Evolutionary conservation across 92 coral and sea anemone species (phyloP).

Genomic region (Actinostola sp.): DNA sequence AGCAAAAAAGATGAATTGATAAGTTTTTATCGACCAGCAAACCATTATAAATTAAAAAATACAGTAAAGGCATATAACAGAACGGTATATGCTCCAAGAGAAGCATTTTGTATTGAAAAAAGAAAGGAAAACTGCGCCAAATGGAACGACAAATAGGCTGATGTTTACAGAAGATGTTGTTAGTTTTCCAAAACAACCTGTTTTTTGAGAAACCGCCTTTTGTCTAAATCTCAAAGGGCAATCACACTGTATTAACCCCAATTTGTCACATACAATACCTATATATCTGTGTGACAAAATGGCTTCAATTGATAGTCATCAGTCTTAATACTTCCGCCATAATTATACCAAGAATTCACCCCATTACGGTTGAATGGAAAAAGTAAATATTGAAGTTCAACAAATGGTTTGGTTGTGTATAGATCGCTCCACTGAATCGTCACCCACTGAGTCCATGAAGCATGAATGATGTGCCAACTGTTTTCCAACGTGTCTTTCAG

Average conservation of each 20-base stretch:
- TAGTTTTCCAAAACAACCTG: not conserved
- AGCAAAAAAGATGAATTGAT: not conserved
- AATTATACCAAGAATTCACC: not conserved
- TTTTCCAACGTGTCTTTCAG: slow-evolving; percentile 24
- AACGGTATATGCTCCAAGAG: too few relatives aligned
- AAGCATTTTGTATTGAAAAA: too few relatives aligned
- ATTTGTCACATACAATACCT: not conserved
- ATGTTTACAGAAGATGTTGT: not conserved
- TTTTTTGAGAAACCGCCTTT: not conserved
- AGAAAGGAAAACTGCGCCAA: too few relatives aligned
- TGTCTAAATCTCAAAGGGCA: not conserved
- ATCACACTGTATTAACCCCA: not conserved
- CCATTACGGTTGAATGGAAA: slow-evolving; percentile 5
- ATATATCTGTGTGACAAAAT: not conserved
- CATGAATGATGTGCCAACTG: slow-evolving; percentile 16
- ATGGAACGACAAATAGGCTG: too few relatives aligned
- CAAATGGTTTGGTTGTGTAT: slow-evolving; percentile 11
- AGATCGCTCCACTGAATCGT: slow-evolving; percentile 29
- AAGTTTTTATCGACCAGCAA: too few relatives aligned
- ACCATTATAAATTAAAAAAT: too few relatives aligned
- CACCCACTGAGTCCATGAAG: not conserved
- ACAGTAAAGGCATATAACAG: too few relatives aligned
- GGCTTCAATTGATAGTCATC: not conserved
- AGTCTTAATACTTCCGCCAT: not conserved
- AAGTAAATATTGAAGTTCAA: slow-evolving; percentile 15